Evolutionary conservation across 1,140 invertebrate species (phyloP).

Genomic region (Platyscapa corneri): DNA sequence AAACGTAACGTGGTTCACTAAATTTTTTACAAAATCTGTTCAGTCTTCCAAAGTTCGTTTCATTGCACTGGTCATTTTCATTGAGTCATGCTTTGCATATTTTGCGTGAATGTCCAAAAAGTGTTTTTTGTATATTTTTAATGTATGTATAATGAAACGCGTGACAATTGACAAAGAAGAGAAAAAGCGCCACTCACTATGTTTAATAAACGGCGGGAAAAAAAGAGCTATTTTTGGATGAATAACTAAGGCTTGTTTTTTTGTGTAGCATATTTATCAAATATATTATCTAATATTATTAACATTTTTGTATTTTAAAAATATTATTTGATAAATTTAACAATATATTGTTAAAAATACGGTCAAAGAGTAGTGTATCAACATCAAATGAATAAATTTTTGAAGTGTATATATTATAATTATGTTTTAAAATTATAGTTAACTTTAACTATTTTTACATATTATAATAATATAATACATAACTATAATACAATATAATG

Average conservation of each 20-base stretch:
- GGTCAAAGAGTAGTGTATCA: neutral
- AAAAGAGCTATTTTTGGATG: neutral
- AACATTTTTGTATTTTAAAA: neutral
- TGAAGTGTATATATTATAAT: neutral
- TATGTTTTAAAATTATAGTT: neutral
- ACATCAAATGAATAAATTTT: neutral
- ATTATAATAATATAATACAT: no score
- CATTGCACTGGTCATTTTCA: slow-evolving; percentile 26
- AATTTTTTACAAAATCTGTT: slow-evolving; percentile 8
- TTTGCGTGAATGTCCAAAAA: slow-evolving; percentile 22
- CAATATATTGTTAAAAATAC: no score
- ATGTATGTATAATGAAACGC: slow-evolving; percentile 28
- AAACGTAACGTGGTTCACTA: neutral
- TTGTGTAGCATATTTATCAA: neutral
- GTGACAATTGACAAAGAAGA: slow-evolving; percentile 40
- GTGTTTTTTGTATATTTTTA: slow-evolving; percentile 37
- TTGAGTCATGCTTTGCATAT: slow-evolving; percentile 43
- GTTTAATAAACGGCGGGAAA: neutral
- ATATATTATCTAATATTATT: neutral
- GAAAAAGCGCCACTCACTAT: slow-evolving; percentile 27
- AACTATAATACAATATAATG: no score
- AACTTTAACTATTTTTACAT: neutral
- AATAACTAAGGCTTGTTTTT: neutral
- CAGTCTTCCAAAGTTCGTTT: slow-evolving; percentile 21
- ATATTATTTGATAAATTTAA: no score